Evolutionary conservation across 1,140 invertebrate genomes (phyloP).

Genomic region (Leptonema lineaticorne): DNA sequence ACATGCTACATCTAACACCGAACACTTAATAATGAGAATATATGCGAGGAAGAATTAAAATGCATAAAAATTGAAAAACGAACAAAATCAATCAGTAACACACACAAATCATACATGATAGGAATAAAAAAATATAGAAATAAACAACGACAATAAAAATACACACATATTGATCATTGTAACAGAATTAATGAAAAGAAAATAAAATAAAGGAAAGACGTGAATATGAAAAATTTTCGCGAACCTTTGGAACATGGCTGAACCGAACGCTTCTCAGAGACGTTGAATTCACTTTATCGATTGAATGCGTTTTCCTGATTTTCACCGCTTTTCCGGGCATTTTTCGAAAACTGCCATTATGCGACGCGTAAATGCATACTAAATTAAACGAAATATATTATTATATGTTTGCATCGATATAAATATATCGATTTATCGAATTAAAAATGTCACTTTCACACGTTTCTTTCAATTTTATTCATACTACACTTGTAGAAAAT

Average conservation of each 20-base stretch:
- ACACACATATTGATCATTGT: too few relatives aligned
- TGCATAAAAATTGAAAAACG: neutral
- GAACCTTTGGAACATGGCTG: slow-evolving; percentile 18
- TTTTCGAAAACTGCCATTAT: too few relatives aligned
- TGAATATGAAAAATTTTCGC: neutral
- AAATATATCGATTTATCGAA: too few relatives aligned
- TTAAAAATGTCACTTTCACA: too few relatives aligned
- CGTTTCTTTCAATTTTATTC: too few relatives aligned
- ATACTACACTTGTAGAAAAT: too few relatives aligned
- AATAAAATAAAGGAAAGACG: too few relatives aligned
- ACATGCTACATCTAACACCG: slow-evolving; percentile 31
- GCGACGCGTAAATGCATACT: neutral
- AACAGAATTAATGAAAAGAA: too few relatives aligned
- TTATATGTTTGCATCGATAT: neutral
- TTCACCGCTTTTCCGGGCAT: neutral
- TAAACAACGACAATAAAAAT: neutral
- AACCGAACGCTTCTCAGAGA: neutral
- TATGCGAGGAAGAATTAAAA: neutral
- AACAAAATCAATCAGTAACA: too few relatives aligned
- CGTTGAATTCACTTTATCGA: slow-evolving; percentile 8
- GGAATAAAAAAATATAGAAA: neutral
- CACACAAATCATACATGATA: neutral
- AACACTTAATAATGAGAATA: slow-evolving; percentile 24
- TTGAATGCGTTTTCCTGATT: slow-evolving; percentile 8
- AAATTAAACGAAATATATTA: neutral